Conservation (phyloP, 1,140 invertebrate species). For the Muscidifurax raptorellus region DNA sequence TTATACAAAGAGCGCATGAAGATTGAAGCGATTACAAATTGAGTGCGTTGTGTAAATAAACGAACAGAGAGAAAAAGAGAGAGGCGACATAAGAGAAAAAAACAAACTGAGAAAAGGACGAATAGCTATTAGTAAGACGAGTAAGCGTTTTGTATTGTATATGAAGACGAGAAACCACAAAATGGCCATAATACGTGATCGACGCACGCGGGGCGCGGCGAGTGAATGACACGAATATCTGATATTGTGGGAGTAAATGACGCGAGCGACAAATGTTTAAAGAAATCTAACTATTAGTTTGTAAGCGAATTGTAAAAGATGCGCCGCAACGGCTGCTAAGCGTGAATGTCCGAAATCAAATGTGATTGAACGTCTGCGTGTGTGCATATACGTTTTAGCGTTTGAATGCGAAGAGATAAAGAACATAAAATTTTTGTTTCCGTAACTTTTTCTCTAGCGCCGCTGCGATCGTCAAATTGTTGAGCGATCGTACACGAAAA, state of each 20-base stretch:
- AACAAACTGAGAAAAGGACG: constrained; percentile 26
- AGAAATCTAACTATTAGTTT: constrained; percentile 62
- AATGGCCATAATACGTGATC: constrained; percentile 66
- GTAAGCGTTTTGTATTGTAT: neutral
- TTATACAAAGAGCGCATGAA: constrained; percentile 45
- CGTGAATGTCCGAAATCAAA: constrained; percentile 17
- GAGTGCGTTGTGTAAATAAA: constrained; percentile 32
- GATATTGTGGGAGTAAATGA: constrained; percentile 23
- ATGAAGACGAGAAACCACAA: constrained; percentile 20
- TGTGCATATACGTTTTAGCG: neutral
- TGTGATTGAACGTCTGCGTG: neutral
- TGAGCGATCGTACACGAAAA: neutral
- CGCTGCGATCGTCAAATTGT: constrained; percentile 12
- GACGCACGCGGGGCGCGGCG: constrained; percentile 33
- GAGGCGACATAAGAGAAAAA: neutral
- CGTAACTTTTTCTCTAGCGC: neutral
- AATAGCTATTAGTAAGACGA: constrained; percentile 4
- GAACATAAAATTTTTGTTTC: constrained; percentile 18
- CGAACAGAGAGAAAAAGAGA: neutral
- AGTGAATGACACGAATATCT: constrained; percentile 19
- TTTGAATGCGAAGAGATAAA: neutral
- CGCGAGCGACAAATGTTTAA: constrained; percentile 39
- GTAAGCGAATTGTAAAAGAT: constrained; percentile 54
- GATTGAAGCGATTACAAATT: constrained; percentile 3
- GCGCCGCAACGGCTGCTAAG: constrained; percentile 11